Base-by-base conservation (phyloP, 2,797 vertebrate species). In the Champsocephalus gunnari region DNA sequence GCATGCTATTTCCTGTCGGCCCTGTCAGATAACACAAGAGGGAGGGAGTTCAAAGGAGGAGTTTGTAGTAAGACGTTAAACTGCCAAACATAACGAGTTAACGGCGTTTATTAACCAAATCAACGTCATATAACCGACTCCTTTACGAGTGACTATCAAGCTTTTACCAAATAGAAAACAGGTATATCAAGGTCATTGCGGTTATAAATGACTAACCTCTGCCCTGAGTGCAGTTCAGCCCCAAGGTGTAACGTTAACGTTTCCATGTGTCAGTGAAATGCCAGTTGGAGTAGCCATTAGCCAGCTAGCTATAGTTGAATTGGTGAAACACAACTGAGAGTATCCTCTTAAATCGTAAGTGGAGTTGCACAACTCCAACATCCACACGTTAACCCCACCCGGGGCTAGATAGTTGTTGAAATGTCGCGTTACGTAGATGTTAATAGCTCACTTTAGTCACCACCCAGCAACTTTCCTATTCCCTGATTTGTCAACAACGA, bases 391-490 rank as follows among this genome's bases (percentile, higher is more conserved):
- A 1, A 1, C 44, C 13, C 2, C 6, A 51, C 16, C 14, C 2
- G 0, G 2, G 12, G 13, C 9, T 19, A 2, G 2, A 3, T 17
- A 1, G 2, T 2, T 16, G 12, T 10, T n/a, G 0, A 9, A 1
- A 4, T 17, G 12, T 32, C 3, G 3, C 3, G 16, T 38, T n/a
- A 24, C 28, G 53, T 1, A 0, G 2, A 12, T 7, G 7, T 4
- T 48, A 6, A 8, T 28, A 5, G 8, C 34, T 38, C 6, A 38
- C 34, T 9, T 10, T 1, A 41, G 41, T 24, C 24, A 17, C 54
- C 45, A 41, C 58, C 47, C 53, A n/a, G 17, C 9, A 65, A 74
- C 49, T 87, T 90, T 88, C 75, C 12, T 68, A 73, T 73, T n/a
- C 12, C 10, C 38, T 11, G 57, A 76, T 55, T 62, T 80, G 74